These are phyloP conservation scores for Zaprionus lachaisei DNA, from an alignment of 1,140 invertebrate species.

Conservation along the genomic window DNA sequence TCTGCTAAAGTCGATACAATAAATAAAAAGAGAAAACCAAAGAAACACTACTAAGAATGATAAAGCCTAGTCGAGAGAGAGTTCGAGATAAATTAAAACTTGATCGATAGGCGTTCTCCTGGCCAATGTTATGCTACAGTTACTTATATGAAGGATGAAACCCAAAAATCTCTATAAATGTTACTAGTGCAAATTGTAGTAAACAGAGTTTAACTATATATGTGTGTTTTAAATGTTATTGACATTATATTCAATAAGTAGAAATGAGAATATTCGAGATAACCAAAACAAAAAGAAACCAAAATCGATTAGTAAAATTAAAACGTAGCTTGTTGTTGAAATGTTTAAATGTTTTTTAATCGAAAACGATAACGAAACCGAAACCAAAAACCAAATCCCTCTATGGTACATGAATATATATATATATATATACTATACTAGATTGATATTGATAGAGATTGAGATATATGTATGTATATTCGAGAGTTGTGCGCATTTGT, in stretches of 20 bases:
- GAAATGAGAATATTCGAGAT: slow-evolving; percentile 36
- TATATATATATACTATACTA: slow-evolving; percentile 16
- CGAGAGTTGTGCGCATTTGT: slow-evolving; percentile 36
- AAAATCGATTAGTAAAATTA: slow-evolving; percentile 8
- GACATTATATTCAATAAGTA: slow-evolving; percentile 77
- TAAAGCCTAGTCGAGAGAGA: neutral
- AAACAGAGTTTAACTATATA: slow-evolving; percentile 69
- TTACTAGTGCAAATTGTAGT: slow-evolving; percentile 77
- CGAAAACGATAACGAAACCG: slow-evolving; percentile 31
- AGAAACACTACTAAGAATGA: slow-evolving; percentile 27
- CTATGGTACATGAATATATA: slow-evolving; percentile 18
- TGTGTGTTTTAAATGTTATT: slow-evolving; percentile 83
- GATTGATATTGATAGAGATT: slow-evolving; percentile 17
- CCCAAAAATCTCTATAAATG: slow-evolving; percentile 65
- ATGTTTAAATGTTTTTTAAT: slow-evolving; percentile 82
- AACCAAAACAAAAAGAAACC: slow-evolving; percentile 29
- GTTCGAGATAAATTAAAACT: slow-evolving; percentile 11
- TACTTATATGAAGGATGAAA: slow-evolving; percentile 39
- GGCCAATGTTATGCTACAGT: slow-evolving; percentile 18
- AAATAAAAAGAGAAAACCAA: slow-evolving; percentile 31
- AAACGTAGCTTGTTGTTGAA: slow-evolving; percentile 78
- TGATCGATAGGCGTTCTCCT: neutral
- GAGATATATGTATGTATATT: slow-evolving; percentile 15
- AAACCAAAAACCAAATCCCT: slow-evolving; percentile 14
- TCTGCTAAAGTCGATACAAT: slow-evolving; percentile 66